Conservation (phyloP, 2,797 vertebrate species). For the Xiphorhynchus erythropygius region DNA sequence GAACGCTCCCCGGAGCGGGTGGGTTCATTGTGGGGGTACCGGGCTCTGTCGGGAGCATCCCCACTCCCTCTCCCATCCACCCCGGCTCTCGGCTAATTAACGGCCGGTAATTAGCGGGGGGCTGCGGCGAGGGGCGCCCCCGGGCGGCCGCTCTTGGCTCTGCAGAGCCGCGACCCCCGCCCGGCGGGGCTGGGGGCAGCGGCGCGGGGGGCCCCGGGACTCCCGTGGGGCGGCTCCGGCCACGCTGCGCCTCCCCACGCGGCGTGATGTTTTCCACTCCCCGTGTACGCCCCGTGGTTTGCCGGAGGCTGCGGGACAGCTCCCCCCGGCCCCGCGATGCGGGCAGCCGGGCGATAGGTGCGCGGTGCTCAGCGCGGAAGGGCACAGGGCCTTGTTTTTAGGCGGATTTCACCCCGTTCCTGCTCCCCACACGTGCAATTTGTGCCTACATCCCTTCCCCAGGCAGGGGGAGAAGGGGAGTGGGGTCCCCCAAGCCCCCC, state of each 20-base stretch:
- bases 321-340: rapidly evolving
- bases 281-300: rapidly evolving
- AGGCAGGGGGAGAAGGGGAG: not conserved
- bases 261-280: not conserved
- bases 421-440: not conserved
- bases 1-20: not conserved
- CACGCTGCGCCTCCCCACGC: rapidly evolving
- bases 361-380: rapidly evolving
- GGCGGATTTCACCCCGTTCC: not conserved
- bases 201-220: too few relatives aligned
- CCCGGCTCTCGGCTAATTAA: not conserved
- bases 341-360: not conserved
- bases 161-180: not conserved
- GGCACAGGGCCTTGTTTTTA: not conserved
- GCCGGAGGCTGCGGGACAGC: not conserved
- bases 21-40: not conserved
- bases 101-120: not conserved
- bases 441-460: not conserved
- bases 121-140: not conserved
- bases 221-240: not conserved
- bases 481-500: not conserved
- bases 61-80: not conserved
- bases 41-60: not conserved
- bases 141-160: not conserved
- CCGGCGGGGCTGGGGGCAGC: not conserved